Evolutionary conservation across 2,113 vertebrate genomes (phyloP), one percentile per base, ranked within the genome.

Genomic region (Zosterops borbonicus): DNA sequence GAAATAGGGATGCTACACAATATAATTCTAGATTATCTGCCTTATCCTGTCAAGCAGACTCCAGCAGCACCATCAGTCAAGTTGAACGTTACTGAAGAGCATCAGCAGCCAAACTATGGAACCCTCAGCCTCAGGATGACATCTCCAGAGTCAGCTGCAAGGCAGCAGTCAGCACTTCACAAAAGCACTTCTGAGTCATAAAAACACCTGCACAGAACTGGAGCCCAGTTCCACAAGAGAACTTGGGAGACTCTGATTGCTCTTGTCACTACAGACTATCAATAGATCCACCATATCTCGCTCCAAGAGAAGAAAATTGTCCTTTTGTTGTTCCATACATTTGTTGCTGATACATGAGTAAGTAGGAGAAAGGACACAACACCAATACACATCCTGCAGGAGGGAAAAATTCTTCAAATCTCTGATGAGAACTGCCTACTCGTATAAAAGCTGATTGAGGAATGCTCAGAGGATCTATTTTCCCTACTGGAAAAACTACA

Each of bases 211-310:
- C 37, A 33, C 3, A 59, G 11, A 80, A n/a, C 1, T 3, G 3
- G 23, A 92, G 22, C 6, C 22, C 37, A 55, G 53, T 3, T 60
- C 22, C 55, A 82, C 22, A 63, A 27, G 11, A 49, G 41, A 69
- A 12, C 14, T 5, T 42, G n/a, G n/a, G 27, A 60, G 28, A 9
- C 2, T 68, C 37, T 24, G 58, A 59, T 1, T 42, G 39, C 56
- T 53, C 14, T 63, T 6, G 12, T 63, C 64, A 14, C 46, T 69
- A 49, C 58, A 85, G 63, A 64, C 24, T n/a, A 37, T 9, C 59
- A 47, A 42, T 0, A 79, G 31, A 44, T 28, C 39, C 33, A 27
- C 2, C 23, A 6, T 13, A 50, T 14, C 47, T 46, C 5, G 1
- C 62, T 71, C 27, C 28, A 52, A 47, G 8, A 39, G 39, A 58